Evolutionary conservation across 2,797 vertebrate genomes (phyloP).

Genomic region (Etheostoma perlongum): DNA sequence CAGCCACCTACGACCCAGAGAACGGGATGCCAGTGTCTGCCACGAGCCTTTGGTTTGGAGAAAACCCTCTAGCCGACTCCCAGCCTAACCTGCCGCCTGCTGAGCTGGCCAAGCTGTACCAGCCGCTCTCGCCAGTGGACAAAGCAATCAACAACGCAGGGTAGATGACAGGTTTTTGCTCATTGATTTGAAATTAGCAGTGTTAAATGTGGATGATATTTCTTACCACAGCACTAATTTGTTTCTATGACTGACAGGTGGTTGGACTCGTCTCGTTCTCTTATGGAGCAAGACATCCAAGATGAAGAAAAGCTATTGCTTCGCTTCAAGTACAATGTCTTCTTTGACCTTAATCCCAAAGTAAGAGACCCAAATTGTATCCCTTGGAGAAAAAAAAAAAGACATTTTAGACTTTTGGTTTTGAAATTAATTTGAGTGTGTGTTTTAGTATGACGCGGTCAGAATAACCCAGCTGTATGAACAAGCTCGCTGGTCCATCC

Average conservation of each 20-base stretch:
- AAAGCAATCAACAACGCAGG: slow-evolving; percentile 92
- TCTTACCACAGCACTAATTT: neutral
- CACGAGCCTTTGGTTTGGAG: slow-evolving; percentile 93
- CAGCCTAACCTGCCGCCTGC: slow-evolving; percentile 86
- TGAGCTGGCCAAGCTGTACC: slow-evolving; percentile 91
- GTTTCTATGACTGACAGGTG: slow-evolving; percentile 84
- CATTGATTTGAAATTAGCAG: neutral
- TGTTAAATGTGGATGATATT: neutral
- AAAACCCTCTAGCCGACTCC: slow-evolving; percentile 87
- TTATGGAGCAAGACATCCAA: slow-evolving; percentile 95
- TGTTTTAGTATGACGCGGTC: slow-evolving; percentile 92
- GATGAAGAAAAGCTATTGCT: slow-evolving; percentile 92
- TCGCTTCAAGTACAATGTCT: slow-evolving; percentile 97
- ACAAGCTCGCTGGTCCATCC: slow-evolving; percentile 96
- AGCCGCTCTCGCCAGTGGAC: slow-evolving; percentile 89
- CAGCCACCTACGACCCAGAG: slow-evolving; percentile 91
- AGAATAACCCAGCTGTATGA: slow-evolving; percentile 98
- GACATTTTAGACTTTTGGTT: neutral
- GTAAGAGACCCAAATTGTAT: slow-evolving; percentile 77
- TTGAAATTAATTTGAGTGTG: neutral
- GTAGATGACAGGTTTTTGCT: slow-evolving; percentile 76
- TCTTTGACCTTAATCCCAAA: slow-evolving; percentile 99
- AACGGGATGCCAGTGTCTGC: slow-evolving; percentile 91
- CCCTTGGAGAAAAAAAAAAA: accelerated
- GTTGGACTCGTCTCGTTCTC: slow-evolving; percentile 96